phyloP scores from a whole-genome alignment of 1,140 invertebrate species.

The Nixonia krombeini region DNA sequence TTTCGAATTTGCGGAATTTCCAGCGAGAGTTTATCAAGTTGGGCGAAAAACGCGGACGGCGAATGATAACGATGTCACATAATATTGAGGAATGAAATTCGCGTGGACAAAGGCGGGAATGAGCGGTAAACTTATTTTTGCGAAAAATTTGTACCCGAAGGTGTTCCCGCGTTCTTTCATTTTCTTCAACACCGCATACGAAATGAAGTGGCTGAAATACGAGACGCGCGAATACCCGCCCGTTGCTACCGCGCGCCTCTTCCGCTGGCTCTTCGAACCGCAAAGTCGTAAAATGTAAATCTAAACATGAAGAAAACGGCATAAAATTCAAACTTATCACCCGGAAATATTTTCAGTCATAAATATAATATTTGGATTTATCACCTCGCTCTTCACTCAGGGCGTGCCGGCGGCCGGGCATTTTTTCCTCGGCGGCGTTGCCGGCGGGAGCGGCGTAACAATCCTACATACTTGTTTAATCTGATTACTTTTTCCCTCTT shows the following conservation, averaged over 20 bases:
- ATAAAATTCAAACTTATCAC: conserved; percentile 11
- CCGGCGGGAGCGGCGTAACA: too few relatives aligned
- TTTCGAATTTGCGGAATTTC: too few relatives aligned
- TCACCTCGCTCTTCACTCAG: neutral
- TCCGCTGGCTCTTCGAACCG: neutral
- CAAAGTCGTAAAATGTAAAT: conserved; percentile 19
- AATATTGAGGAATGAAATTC: too few relatives aligned
- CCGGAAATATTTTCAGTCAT: conserved; percentile 1
- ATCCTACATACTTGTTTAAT: conserved; percentile 32
- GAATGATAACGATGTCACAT: too few relatives aligned
- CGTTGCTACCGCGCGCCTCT: neutral
- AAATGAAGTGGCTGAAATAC: conserved; percentile 15
- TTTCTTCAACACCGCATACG: neutral
- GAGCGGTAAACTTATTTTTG: too few relatives aligned
- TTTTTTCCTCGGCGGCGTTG: too few relatives aligned
- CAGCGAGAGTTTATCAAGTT: too few relatives aligned
- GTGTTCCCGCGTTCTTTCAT: neutral
- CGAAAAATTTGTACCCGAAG: too few relatives aligned
- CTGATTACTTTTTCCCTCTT: conserved; percentile 40
- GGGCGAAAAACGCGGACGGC: too few relatives aligned
- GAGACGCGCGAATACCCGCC: conserved; percentile 4
- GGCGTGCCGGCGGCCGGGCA: too few relatives aligned
- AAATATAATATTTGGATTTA: conserved; percentile 6
- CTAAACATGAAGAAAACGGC: conserved; percentile 14
- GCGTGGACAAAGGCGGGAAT: too few relatives aligned